Percentiles rank a stretch among this genome's conserved stretches.
Conservation (phyloP, 2,888 invertebrate genomes). For the Napeogenes inachia region DNA sequence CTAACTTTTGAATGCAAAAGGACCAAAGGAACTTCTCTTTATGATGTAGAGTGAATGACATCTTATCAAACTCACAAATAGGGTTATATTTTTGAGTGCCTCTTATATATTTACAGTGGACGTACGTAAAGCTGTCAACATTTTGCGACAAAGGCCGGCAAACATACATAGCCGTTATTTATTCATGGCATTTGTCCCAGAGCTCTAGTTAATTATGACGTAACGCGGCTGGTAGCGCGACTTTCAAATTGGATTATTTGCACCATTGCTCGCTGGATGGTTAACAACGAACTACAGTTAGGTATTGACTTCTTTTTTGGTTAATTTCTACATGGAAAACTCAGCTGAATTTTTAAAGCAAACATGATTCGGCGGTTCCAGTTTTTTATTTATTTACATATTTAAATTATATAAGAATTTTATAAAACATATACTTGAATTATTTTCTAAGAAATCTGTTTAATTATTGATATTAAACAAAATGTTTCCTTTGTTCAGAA, state of each 20-base stretch:
- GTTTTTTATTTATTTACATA: no score
- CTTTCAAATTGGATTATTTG: constrained; percentile 65
- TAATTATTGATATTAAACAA: neutral
- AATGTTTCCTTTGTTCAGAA: neutral
- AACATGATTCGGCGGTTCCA: no score
- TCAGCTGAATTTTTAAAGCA: constrained; percentile 6
- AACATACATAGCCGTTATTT: constrained; percentile 42
- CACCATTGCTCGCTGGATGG: constrained; percentile 38
- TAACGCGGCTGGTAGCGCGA: constrained; percentile 38
- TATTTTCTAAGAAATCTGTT: neutral
- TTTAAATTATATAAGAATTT: no score
- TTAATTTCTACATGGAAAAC: constrained; percentile 4
- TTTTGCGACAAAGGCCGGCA: constrained; percentile 37
- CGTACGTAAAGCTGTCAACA: constrained; percentile 24
- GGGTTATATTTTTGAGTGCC: no score
- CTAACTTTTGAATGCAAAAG: no score
- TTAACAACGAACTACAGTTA: constrained; percentile 18
- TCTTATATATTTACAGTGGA: constrained; percentile 3
- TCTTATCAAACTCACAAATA: no score
- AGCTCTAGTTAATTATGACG: constrained; percentile 61
- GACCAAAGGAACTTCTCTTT: no score
- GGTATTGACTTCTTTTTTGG: constrained; percentile 5
- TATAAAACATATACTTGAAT: no score
- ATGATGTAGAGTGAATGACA: no score
- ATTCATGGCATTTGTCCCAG: constrained; percentile 55